These are phyloP conservation scores for Euclidia mi DNA, from an alignment of 2,888 invertebrate species.

Conservation along the genomic window DNA sequence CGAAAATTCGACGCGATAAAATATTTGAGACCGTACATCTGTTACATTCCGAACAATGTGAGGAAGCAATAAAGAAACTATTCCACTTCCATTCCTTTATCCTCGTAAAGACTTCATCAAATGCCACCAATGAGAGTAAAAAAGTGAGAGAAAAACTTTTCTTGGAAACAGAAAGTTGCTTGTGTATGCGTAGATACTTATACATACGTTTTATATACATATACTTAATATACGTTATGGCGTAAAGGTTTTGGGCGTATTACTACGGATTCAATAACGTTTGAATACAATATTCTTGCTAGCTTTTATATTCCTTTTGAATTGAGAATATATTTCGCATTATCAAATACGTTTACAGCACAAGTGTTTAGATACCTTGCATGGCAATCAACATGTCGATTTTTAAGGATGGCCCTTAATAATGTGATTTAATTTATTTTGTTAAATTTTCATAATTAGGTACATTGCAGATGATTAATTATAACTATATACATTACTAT, in stretches of 20 bases:
- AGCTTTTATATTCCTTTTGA: too few relatives aligned
- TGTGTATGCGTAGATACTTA: constrained; percentile 10
- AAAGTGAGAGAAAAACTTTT: constrained; percentile 45
- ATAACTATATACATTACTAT: too few relatives aligned
- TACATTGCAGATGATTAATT: too few relatives aligned
- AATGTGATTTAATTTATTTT: too few relatives aligned
- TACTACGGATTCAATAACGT: constrained; percentile 28
- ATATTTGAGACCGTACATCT: constrained; percentile 58
- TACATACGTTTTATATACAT: constrained; percentile 9
- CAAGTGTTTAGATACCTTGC: too few relatives aligned
- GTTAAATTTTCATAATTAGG: too few relatives aligned
- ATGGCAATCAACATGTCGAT: too few relatives aligned
- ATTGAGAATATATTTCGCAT: too few relatives aligned
- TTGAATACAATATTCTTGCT: constrained; percentile 16
- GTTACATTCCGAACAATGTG: constrained; percentile 53
- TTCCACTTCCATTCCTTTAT: constrained; percentile 55
- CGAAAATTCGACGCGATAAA: constrained; percentile 33
- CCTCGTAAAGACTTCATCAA: constrained; percentile 61
- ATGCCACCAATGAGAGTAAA: constrained; percentile 57
- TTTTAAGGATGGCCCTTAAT: too few relatives aligned
- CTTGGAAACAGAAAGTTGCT: constrained; percentile 23
- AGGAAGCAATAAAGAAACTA: constrained; percentile 65
- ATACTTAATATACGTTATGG: background rate
- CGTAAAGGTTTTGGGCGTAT: constrained; percentile 19
- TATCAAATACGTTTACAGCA: too few relatives aligned